Evolutionary conservation across 2,113 vertebrate species (phyloP).

Genomic region (Anoplopoma fimbria): DNA sequence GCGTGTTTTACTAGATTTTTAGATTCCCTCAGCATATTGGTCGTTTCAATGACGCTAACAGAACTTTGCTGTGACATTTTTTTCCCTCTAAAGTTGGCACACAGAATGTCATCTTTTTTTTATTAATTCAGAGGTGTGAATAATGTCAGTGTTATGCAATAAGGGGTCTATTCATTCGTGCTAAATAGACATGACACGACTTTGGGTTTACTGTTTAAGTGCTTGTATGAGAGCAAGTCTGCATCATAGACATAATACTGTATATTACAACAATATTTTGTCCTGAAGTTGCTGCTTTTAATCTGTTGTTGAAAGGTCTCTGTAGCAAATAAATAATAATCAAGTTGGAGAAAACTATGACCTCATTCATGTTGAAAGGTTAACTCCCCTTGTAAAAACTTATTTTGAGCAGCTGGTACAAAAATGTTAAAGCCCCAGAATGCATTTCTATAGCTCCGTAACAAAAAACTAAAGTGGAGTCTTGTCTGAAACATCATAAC

Average conservation of each 20-base stretch:
- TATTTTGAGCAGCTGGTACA: neutral
- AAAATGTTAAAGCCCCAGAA: neutral
- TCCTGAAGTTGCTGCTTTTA: neutral
- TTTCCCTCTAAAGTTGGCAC: slow-evolving; percentile 32
- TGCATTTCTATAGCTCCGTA: neutral
- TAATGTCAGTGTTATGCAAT: slow-evolving; percentile 63
- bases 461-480: neutral
- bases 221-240: neutral
- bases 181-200: neutral
- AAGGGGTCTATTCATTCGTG: slow-evolving; percentile 6
- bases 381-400: neutral
- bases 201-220: neutral
- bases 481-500: neutral
- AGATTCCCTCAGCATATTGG: neutral
- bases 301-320: neutral
- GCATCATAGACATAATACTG: neutral
- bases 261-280: neutral
- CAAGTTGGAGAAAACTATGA: neutral
- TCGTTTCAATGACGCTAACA: slow-evolving; percentile 26
- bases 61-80: slow-evolving; percentile 16
- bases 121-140: slow-evolving; percentile 57
- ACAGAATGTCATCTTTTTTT: slow-evolving; percentile 12
- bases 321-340: neutral
- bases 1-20: slow-evolving; percentile 3
- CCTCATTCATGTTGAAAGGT: neutral